These are phyloP conservation scores for Gobio gobio DNA, from an alignment of 2,113 vertebrate species.

Conservation along the genomic window DNA sequence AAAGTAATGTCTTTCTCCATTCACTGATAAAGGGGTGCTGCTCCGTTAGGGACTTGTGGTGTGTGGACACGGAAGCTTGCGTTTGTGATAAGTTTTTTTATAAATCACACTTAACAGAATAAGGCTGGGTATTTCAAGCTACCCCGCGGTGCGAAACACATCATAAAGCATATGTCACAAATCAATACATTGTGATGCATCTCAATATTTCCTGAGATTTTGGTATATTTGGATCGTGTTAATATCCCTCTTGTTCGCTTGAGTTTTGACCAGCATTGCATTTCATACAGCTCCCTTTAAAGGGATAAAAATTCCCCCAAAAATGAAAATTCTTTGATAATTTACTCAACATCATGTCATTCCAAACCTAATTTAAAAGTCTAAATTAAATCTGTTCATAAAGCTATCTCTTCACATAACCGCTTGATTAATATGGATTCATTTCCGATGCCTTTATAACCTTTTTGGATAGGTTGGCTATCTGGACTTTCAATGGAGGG, in stretches of 20 bases:
- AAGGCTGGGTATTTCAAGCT: background rate
- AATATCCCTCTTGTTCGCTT: background rate
- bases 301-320: no score
- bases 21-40: background rate
- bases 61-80: background rate
- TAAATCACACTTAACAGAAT: background rate
- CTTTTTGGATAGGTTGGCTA: no score
- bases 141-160: background rate
- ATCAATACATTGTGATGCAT: background rate
- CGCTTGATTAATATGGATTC: no score
- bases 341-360: no score
- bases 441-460: no score
- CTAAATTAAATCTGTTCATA: no score
- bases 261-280: background rate
- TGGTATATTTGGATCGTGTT: background rate
- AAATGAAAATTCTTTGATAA: no score
- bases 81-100: background rate
- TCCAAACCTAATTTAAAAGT: no score
- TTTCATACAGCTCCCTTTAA: background rate
- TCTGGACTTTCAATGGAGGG: no score
- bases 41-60: background rate
- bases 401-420: no score
- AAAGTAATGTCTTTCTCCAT: constrained; percentile 13
- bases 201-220: background rate
- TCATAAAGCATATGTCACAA: background rate